Conservation (phyloP, 2,888 invertebrate species). For the Apamea sordens region DNA sequence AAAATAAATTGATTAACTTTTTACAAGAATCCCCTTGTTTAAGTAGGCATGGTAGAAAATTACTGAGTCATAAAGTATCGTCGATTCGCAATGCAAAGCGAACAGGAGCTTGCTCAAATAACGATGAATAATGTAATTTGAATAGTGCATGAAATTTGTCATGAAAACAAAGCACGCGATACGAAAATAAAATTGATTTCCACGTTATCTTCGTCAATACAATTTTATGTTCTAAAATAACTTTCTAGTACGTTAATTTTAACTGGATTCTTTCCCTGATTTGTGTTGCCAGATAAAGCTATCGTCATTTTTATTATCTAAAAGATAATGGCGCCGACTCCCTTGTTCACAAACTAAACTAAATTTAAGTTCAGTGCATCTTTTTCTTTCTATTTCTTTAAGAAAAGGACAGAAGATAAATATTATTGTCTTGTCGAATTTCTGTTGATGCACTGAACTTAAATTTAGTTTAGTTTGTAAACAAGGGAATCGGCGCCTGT, state of each 20-base stretch:
- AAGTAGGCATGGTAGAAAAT: conserved; percentile 26
- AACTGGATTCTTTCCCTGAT: conserved; percentile 15
- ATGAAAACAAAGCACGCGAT: conserved; percentile 75
- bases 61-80: conserved; percentile 47
- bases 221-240: conserved; percentile 47
- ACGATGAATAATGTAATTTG: conserved; percentile 71
- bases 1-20: conserved; percentile 10
- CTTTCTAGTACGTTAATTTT: conserved; percentile 35
- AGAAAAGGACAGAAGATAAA: too few species aligned
- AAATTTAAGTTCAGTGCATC: too few species aligned
- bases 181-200: conserved; percentile 70
- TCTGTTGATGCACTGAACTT: too few species aligned
- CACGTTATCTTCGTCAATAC: conserved; percentile 58
- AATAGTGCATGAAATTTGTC: conserved; percentile 58
- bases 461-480: too few species aligned
- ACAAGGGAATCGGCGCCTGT: not conserved
- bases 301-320: conserved; percentile 53
- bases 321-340: conserved; percentile 24
- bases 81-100: conserved; percentile 46
- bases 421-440: too few species aligned
- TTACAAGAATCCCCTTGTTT: conserved; percentile 22
- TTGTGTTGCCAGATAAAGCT: conserved; percentile 25
- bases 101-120: conserved; percentile 58
- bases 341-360: too few species aligned
- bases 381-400: too few species aligned